These are phyloP conservation scores for Protomyctophum bolini DNA, from an alignment of 2,113 vertebrate species.

Conservation along the genomic window DNA sequence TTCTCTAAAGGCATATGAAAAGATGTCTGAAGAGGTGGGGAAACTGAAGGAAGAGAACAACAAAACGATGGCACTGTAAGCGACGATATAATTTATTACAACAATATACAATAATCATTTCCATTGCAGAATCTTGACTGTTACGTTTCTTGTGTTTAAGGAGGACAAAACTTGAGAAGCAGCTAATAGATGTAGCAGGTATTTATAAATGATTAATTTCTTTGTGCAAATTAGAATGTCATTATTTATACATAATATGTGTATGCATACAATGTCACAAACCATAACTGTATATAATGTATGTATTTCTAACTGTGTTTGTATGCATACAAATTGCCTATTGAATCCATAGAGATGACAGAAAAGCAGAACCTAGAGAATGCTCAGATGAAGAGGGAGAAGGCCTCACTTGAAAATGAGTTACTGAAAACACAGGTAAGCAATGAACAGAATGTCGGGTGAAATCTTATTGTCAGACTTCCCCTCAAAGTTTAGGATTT, in stretches of 20 bases:
- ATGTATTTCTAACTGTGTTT: background rate
- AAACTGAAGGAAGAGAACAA: conserved; percentile 83
- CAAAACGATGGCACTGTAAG: conserved; percentile 81
- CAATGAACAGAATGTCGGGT: background rate
- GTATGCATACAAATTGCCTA: background rate
- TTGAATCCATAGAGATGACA: conserved; percentile 75
- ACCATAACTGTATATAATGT: background rate
- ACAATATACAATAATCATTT: background rate
- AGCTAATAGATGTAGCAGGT: conserved; percentile 89
- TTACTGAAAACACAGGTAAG: conserved; percentile 86
- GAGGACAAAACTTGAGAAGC: conserved; percentile 84
- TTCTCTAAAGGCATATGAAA: conserved; percentile 81
- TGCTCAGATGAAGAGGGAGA: conserved; percentile 84
- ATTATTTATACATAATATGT: background rate
- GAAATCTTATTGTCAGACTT: no score
- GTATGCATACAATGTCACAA: background rate
- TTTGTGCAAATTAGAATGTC: no score
- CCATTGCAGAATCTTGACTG: conserved; percentile 2
- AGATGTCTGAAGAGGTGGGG: conserved; percentile 81
- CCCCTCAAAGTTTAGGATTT: no score
- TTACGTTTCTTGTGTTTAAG: conserved; percentile 66
- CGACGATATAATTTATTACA: conserved; percentile 17
- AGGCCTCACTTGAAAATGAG: conserved; percentile 83
- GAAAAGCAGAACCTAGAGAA: conserved; percentile 82
- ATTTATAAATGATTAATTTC: conserved; percentile 34